Conservation (phyloP, 2,113 vertebrate genomes). For the Seriola dumerili region DNA sequence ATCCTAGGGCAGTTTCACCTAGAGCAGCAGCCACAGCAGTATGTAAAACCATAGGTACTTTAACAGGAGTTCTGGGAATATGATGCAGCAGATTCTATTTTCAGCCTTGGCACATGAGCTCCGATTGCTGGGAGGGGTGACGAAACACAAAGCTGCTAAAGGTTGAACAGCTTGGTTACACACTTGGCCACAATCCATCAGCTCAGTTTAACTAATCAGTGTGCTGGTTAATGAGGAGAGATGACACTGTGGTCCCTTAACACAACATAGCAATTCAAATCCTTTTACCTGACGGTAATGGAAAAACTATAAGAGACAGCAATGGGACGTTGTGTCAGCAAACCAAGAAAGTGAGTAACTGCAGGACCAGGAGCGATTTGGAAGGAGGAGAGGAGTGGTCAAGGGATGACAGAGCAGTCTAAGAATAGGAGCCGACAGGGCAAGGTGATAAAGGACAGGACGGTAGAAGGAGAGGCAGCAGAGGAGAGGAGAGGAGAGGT, state of each 20-base stretch:
- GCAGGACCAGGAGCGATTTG: slow-evolving; percentile 1
- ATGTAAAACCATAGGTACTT: slow-evolving; percentile 25
- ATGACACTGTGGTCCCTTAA: slow-evolving; percentile 35
- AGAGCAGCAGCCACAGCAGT: slow-evolving; percentile 16
- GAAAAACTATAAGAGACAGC: slow-evolving; percentile 16
- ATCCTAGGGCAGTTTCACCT: slow-evolving; percentile 26
- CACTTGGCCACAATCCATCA: slow-evolving; percentile 47
- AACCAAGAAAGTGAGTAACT: slow-evolving; percentile 18
- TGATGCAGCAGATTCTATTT: slow-evolving; percentile 71
- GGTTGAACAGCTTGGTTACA: slow-evolving; percentile 57
- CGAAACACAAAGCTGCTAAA: slow-evolving; percentile 31
- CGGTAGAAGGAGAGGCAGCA: slow-evolving; percentile 37
- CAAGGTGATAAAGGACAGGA: slow-evolving; percentile 65
- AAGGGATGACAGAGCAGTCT: slow-evolving; percentile 56
- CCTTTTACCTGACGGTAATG: slow-evolving; percentile 19
- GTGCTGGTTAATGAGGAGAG: slow-evolving; percentile 52
- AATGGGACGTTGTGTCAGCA: slow-evolving; percentile 38
- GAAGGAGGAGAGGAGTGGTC: slow-evolving; percentile 41
- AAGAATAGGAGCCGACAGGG: slow-evolving; percentile 66
- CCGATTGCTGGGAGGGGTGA: slow-evolving; percentile 22
- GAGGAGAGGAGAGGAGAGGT: slow-evolving; percentile 36
- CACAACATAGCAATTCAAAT: slow-evolving; percentile 28
- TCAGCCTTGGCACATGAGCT: slow-evolving; percentile 47
- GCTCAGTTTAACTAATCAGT: slow-evolving; percentile 40
- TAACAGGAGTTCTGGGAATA: slow-evolving; percentile 39